Evolutionary conservation across 1,140 invertebrate genomes (phyloP), one percentile per base, ranked within the genome.

Genomic region (Triops longicaudatus): DNA sequence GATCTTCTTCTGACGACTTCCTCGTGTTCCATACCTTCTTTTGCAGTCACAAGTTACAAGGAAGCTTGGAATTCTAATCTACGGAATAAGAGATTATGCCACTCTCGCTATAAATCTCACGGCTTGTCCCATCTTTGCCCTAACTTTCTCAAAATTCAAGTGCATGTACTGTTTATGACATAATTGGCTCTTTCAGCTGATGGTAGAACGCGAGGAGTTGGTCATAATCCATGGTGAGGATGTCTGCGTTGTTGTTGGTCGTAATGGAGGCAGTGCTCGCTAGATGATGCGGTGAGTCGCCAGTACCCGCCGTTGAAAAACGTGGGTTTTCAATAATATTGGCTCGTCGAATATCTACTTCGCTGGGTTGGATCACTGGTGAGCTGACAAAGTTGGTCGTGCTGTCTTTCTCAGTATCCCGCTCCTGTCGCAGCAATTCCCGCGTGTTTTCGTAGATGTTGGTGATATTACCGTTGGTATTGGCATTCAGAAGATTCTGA

Each of bases 281-380:
- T 22, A 63, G 50, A 7, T 63, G 50, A 1, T 63, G 50, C 14
- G 22, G 41, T n/a, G 22, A 3, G 37, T 27, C 74, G 74, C 11
- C 74, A 17, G 26, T 26, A 76, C 41, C 76, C 77, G 78, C 80
- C 26, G 85, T 85, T 75, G 88, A 90, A 84, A 90, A 94, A 91
- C 94, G 93, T 4, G 93, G 92, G 85, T 94, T 95, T 76, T 92
- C 93, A 17, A 95, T 91, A 80, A 95, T 91, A 42, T 92, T 93
- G 28, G 92, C 91, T 79, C 91, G 88, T 83, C 93, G 92, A 72
- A 93, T 88, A 84, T 91, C 91, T 6, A 87, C 82, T 73, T 26
- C 73, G 37, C 73, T 73, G n/a, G 10, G 5, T 27, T 82, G 74
- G 43, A 42, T 75, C 76, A 26, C 50, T 77, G 74, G 78, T 14